A percentile compares a stretch with the other conserved stretches of the same genome.
Conservation (phyloP, 2,113 vertebrate species). For the Thamnaconus septentrionalis region DNA sequence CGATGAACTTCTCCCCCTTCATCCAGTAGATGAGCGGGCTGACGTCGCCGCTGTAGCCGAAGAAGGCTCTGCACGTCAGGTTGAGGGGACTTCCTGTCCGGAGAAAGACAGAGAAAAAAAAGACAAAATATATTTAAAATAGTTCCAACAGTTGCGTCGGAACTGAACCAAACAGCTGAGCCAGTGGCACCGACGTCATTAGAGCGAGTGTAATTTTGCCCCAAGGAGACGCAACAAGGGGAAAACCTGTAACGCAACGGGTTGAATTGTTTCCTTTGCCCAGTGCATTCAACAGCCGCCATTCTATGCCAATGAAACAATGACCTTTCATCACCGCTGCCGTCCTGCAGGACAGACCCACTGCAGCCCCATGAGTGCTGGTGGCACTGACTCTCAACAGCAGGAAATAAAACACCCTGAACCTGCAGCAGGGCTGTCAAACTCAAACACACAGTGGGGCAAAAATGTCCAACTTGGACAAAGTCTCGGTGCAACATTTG, state of each 20-base stretch:
- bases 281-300: too few species aligned
- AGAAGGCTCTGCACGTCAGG: constrained; percentile 94
- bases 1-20: constrained; percentile 99
- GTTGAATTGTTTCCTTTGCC: too few species aligned
- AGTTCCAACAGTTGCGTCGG: neutral
- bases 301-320: too few species aligned
- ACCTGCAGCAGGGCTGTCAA: too few species aligned
- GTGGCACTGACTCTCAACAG: constrained; percentile 6
- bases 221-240: too few species aligned
- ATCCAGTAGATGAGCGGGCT: constrained; percentile 98
- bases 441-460: too few species aligned
- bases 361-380: constrained; percentile 19
- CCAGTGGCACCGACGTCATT: too few species aligned
- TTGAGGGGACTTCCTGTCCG: constrained; percentile 86
- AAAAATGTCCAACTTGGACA: too few species aligned
- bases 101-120: constrained; percentile 54
- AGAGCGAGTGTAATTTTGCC: too few species aligned
- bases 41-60: constrained; percentile 95
- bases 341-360: constrained; percentile 11
- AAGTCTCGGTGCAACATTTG: too few species aligned
- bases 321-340: constrained; percentile 30
- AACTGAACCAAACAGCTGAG: too few species aligned
- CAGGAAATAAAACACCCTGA: neutral
- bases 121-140: constrained; percentile 30
- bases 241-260: too few species aligned